A percentile compares a stretch with the other conserved stretches of the same genome.
These are phyloP conservation scores for Chromis chromis DNA, from an alignment of 2,797 vertebrate genomes.

Conservation along the genomic window DNA sequence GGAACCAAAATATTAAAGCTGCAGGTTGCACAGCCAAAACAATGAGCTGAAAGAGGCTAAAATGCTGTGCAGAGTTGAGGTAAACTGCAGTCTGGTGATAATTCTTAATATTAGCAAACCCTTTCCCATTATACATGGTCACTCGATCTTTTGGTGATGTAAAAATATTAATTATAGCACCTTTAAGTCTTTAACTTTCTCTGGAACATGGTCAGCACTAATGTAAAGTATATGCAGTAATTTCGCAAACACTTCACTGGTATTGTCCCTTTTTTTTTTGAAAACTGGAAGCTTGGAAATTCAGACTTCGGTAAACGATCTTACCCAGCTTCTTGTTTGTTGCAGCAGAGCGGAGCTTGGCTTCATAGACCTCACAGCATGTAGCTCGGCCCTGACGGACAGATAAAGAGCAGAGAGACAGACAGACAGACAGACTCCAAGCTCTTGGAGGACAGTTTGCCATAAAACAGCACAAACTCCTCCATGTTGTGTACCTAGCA, in stretches of 20 bases:
- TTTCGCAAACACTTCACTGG: conserved; percentile 15
- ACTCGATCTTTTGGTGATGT: too few species aligned
- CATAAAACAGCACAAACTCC: conserved; percentile 26
- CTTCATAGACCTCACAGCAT: background rate
- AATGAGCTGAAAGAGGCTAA: background rate
- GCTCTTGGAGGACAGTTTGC: background rate
- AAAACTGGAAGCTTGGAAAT: conserved; percentile 10
- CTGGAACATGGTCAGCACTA: conserved; percentile 30
- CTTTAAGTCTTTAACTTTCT: background rate
- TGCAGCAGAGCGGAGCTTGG: conserved; percentile 22
- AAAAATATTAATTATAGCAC: background rate
- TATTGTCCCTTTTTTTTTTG: conserved; percentile 8
- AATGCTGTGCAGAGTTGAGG: background rate
- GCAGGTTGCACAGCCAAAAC: background rate
- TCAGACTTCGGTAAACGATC: background rate
- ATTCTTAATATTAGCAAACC: too few species aligned
- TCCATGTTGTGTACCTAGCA: conserved; percentile 23
- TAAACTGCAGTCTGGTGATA: too few species aligned
- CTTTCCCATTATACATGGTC: background rate
- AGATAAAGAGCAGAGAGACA: background rate
- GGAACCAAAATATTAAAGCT: background rate
- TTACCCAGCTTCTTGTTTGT: conserved; percentile 12
- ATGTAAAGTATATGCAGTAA: conserved; percentile 5
- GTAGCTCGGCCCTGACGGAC: conserved; percentile 24
- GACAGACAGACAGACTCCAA: too few species aligned